Percentiles rank a stretch among this genome's conserved stretches.
Conservation (phyloP, 2,888 invertebrate species). For the Anaspis maculata region DNA sequence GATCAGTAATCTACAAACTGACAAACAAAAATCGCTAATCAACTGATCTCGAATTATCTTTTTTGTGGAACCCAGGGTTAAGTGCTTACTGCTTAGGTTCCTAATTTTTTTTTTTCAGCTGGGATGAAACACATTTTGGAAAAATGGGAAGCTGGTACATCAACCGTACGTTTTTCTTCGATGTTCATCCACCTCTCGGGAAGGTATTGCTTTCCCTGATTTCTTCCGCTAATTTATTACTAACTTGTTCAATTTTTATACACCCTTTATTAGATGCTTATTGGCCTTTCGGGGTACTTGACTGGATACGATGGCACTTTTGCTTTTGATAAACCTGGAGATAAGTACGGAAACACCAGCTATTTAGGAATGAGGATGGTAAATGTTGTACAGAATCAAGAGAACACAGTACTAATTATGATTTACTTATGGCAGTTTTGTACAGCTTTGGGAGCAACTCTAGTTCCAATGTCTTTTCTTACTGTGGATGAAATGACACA, state of each 20-base stretch:
- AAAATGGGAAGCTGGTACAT: conserved; percentile 99
- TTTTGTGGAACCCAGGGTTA: no score
- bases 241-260: conserved; percentile 24
- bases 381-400: no score
- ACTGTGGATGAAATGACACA: conserved; percentile 84
- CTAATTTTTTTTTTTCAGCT: no score
- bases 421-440: conserved; percentile 66
- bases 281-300: conserved; percentile 82
- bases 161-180: conserved; percentile 94
- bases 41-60: no score
- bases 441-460: conserved; percentile 74
- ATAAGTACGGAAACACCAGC: conserved; percentile 80
- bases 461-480: conserved; percentile 79
- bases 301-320: conserved; percentile 92
- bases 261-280: conserved; percentile 97
- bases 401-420: no score
- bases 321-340: conserved; percentile 92
- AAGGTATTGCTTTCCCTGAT: conserved; percentile 54
- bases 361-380: conserved; percentile 93
- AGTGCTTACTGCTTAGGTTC: no score
- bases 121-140: conserved; percentile 98
- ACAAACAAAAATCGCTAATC: no score
- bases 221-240: conserved; percentile 5
- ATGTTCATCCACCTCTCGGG: conserved; percentile 95
- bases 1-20: no score